Evolutionary conservation across 1,140 invertebrate species (phyloP).

Genomic region (Sarcophaga peregrina): DNA sequence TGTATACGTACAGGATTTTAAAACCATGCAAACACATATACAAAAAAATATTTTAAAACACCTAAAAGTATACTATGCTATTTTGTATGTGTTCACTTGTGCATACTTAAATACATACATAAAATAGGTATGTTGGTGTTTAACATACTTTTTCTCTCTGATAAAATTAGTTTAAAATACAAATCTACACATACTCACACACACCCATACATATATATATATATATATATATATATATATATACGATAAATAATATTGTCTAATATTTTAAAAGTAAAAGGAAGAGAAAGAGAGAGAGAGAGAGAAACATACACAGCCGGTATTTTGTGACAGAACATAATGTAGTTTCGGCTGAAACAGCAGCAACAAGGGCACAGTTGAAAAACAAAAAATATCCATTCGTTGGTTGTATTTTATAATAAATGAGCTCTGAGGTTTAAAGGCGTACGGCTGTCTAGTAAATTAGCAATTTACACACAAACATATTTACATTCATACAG

Average conservation of each 20-base stretch:
- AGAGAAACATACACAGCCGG: constrained; percentile 6
- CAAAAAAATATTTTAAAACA: background rate
- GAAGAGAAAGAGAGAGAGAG: background rate
- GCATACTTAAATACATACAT: background rate
- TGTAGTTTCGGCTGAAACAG: constrained; percentile 7
- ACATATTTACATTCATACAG: constrained; percentile 39
- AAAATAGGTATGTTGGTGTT: too few relatives aligned
- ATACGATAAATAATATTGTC: too few relatives aligned
- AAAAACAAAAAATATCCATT: constrained; percentile 43
- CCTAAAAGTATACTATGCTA: background rate
- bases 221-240: too few relatives aligned
- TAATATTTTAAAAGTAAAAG: background rate
- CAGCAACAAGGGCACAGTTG: too few relatives aligned
- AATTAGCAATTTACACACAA: constrained; percentile 66
- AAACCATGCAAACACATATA: background rate
- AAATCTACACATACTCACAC: too few relatives aligned
- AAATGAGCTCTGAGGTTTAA: constrained; percentile 66
- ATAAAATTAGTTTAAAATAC: too few relatives aligned
- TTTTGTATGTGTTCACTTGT: background rate
- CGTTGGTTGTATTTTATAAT: constrained; percentile 57
- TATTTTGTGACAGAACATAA: constrained; percentile 31
- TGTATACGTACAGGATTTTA: background rate
- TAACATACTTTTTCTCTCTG: too few relatives aligned
- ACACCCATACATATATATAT: too few relatives aligned
- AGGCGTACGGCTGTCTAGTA: constrained; percentile 66